These are phyloP conservation scores for Hemicordylus capensis DNA, from an alignment of 2,113 vertebrate species.

Conservation along the genomic window DNA sequence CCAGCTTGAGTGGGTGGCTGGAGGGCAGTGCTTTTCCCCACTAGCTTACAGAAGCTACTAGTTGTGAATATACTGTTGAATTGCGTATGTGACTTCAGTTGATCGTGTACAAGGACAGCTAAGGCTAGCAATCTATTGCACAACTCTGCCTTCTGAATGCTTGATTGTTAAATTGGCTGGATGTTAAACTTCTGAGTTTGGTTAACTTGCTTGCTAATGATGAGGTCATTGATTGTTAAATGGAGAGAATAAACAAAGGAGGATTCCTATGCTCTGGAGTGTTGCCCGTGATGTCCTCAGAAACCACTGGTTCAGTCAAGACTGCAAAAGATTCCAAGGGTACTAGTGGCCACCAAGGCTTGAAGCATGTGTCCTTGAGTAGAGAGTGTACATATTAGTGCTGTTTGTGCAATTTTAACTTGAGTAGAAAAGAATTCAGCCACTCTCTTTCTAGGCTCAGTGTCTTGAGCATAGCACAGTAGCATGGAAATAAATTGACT, in stretches of 20 bases:
- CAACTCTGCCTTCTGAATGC: neutral
- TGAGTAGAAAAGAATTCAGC: no score
- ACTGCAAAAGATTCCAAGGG: neutral
- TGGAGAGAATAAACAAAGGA: neutral
- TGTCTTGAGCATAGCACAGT: neutral
- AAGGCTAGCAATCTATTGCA: neutral
- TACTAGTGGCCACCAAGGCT: neutral
- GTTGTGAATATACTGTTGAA: neutral
- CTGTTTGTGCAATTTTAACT: neutral
- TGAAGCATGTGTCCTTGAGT: conserved; percentile 2
- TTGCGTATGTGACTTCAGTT: neutral
- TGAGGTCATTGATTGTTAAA: conserved; percentile 8
- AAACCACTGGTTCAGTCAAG: neutral
- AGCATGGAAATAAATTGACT: neutral
- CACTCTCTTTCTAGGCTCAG: neutral
- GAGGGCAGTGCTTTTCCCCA: neutral
- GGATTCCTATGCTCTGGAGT: neutral
- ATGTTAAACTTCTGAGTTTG: neutral
- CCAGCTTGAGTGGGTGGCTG: no score
- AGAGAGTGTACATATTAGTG: neutral
- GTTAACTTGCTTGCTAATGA: conserved; percentile 5
- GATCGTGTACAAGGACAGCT: neutral
- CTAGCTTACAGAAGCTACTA: neutral
- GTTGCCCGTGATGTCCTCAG: neutral
- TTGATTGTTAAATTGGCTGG: neutral